These are phyloP conservation scores for Paramisgurnus dabryanus DNA, from an alignment of 2,113 vertebrate genomes.

Conservation along the genomic window DNA sequence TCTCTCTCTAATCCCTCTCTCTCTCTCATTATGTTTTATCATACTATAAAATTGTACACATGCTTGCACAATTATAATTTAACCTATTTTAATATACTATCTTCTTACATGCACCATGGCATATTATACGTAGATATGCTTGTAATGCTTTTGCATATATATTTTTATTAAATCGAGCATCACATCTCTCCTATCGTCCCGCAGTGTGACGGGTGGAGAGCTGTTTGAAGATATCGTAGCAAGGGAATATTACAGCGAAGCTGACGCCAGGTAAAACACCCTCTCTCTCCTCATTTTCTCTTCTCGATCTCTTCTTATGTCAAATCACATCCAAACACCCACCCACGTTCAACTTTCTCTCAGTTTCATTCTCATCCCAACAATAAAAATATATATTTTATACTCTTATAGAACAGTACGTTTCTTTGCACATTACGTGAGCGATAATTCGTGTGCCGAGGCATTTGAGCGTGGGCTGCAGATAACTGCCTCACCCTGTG, in stretches of 20 bases:
- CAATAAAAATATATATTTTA: background rate
- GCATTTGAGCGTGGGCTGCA: slow-evolving; percentile 29
- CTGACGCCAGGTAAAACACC: slow-evolving; percentile 75
- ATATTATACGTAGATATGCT: too few relatives aligned
- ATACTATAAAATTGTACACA: background rate
- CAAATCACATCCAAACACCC: background rate
- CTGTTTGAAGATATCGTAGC: slow-evolving; percentile 80
- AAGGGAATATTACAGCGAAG: slow-evolving; percentile 79
- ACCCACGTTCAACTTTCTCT: background rate
- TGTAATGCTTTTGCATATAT: too few relatives aligned
- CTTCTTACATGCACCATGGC: too few relatives aligned
- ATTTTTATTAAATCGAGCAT: too few relatives aligned
- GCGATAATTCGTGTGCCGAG: background rate
- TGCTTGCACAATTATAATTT: background rate
- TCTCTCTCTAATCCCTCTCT: background rate
- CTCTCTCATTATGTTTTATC: background rate
- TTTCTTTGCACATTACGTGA: background rate
- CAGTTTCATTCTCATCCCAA: background rate
- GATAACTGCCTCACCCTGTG: slow-evolving; percentile 23
- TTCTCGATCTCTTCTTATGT: background rate
- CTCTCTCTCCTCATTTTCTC: background rate
- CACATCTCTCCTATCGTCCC: slow-evolving; percentile 35
- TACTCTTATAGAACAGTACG: background rate
- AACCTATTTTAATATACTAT: too few relatives aligned
- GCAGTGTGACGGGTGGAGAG: slow-evolving; percentile 78